Base-by-base conservation (phyloP, 1,140 invertebrate genomes). In the Neodiprion fabricii region DNA sequence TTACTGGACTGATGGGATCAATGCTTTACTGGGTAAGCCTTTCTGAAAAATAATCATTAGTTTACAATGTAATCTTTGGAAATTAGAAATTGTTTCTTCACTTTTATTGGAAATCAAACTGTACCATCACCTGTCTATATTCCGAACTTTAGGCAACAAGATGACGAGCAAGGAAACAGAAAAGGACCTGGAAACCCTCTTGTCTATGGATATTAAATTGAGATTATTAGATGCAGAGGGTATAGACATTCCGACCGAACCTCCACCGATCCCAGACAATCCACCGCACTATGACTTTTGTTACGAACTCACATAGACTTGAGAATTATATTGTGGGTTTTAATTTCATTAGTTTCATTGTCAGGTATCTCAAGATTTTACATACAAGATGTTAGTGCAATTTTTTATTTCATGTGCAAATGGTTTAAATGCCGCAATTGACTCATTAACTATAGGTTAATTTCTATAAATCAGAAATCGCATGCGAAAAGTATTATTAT, bases 201-300 rank as follows among this genome's bases (percentile, higher is more conserved):
- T 99, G 2, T 96, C 96, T 7, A 98, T 99, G 96, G 97, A 99
- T 84, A 97, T 99, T 17, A 98, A 99, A 87, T 90, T 99, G 40
- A 90, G 96, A 72, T 87, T 99, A 65, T 88, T 99, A 28, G 97
- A 99, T 87, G 95, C 96, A 1, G 97, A 99, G 89, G 97, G 97
- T 11, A 94, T 99, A 69, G 95, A 96, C 76, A 98, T 99, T 81
- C 97, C 97, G 9, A 95, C 97, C 83, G 93, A 97, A 86, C 95
- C 97, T 23, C 98, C 97, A 21, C 91, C 93, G 40, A 94, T 99
- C 81, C 97, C 97, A 5, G 92, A 94, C 76, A 94, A 95, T 84
- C 98, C 97, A 53, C 89, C 92, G 72, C 95, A 96, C 88, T 97
- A 95, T 86, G 94, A 97, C 85, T 97, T 97, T 84, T 94, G 91